Conservation (phyloP, 2,888 invertebrate species). For the Taenaris catops region DNA sequence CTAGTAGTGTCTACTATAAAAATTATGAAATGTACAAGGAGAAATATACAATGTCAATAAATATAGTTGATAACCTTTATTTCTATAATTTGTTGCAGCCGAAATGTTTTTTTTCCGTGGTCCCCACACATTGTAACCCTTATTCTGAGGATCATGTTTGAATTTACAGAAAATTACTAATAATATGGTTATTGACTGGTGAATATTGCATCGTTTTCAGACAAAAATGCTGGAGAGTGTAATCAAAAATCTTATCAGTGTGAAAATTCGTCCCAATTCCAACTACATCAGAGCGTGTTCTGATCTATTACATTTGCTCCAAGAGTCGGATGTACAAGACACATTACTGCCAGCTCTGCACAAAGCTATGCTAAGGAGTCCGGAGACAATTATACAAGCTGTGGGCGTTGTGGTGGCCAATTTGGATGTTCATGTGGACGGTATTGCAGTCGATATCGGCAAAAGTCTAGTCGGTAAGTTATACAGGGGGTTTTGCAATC, state of each 20-base stretch:
- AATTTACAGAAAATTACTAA: too few species aligned
- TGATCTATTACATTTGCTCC: slow-evolving; percentile 82
- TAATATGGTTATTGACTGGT: not conserved
- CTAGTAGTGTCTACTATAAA: too few species aligned
- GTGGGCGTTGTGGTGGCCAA: slow-evolving; percentile 88
- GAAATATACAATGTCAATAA: too few species aligned
- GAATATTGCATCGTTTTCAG: slow-evolving; percentile 45
- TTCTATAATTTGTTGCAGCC: too few species aligned
- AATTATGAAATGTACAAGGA: too few species aligned
- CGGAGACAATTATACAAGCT: slow-evolving; percentile 92
- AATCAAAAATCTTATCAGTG: slow-evolving; percentile 87
- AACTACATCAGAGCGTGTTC: slow-evolving; percentile 84
- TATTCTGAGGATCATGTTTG: too few species aligned
- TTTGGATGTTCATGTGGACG: slow-evolving; percentile 87
- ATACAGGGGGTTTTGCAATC: too few species aligned
- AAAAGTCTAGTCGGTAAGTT: slow-evolving; percentile 88
- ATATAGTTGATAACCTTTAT: too few species aligned
- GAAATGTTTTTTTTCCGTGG: too few species aligned
- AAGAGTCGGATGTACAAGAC: slow-evolving; percentile 84
- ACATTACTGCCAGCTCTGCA: slow-evolving; percentile 90
- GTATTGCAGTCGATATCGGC: slow-evolving; percentile 87
- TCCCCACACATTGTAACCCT: too few species aligned
- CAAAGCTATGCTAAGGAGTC: slow-evolving; percentile 95
- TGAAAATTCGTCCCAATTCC: slow-evolving; percentile 86
- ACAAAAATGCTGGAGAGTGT: slow-evolving; percentile 83